These are phyloP conservation scores for Chloroclystis v-ata DNA, from an alignment of 2,888 invertebrate species.

Conservation along the genomic window DNA sequence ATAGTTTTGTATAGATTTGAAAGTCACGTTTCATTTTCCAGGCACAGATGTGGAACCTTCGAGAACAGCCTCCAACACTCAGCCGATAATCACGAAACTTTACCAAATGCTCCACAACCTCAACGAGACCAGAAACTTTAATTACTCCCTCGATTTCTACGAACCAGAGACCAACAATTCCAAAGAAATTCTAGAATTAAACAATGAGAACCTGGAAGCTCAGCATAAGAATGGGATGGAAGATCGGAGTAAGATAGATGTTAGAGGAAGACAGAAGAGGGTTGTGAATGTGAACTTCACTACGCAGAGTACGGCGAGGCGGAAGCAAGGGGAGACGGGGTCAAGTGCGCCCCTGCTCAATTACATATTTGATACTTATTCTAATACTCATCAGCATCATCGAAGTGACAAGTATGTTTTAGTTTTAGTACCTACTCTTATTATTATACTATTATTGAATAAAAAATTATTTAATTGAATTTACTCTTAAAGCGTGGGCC, in stretches of 20 bases:
- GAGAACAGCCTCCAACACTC: slow-evolving; percentile 45
- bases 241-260: slow-evolving; percentile 20
- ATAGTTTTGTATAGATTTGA: neutral
- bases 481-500: no score
- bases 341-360: slow-evolving; percentile 68
- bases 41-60: slow-evolving; percentile 63
- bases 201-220: neutral
- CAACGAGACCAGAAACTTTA: slow-evolving; percentile 50
- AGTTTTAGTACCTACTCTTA: no score
- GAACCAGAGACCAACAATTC: slow-evolving; percentile 13
- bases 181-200: neutral
- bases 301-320: slow-evolving; percentile 40
- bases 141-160: slow-evolving; percentile 47
- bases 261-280: slow-evolving; percentile 50
- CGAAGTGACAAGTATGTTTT: slow-evolving; percentile 67
- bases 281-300: slow-evolving; percentile 48
- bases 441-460: no score
- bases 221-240: neutral
- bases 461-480: no score
- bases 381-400: slow-evolving; percentile 67
- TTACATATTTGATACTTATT: slow-evolving; percentile 71
- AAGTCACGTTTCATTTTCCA: slow-evolving; percentile 31
- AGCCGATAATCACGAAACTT: slow-evolving; percentile 62
- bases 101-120: slow-evolving; percentile 65
- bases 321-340: slow-evolving; percentile 63